Evolutionary conservation across 2,888 invertebrate species (phyloP).

Genomic region (Sarcophaga variegata): DNA sequence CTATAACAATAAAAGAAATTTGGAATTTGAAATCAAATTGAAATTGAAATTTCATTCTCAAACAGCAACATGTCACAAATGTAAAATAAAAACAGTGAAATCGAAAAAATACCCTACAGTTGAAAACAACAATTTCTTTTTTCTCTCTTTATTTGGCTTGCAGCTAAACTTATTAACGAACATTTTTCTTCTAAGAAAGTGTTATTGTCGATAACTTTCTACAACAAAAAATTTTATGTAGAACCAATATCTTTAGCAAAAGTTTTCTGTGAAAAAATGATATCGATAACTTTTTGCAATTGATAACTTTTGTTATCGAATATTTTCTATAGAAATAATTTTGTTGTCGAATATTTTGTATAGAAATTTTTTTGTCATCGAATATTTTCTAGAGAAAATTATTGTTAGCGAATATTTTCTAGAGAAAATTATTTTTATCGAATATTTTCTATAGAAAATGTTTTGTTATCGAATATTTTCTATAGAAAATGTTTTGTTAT

Average conservation of each 20-base stretch:
- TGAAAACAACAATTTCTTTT: background rate
- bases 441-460: too few relatives aligned
- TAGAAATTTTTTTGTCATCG: too few relatives aligned
- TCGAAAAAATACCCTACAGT: background rate
- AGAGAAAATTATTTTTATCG: background rate
- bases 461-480: too few relatives aligned
- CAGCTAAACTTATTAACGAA: too few relatives aligned
- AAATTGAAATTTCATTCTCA: conserved; percentile 7
- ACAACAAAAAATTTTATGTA: background rate
- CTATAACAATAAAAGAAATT: conserved; percentile 28
- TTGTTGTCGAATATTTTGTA: background rate
- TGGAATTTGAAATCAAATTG: conserved; percentile 33
- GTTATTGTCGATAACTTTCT: background rate
- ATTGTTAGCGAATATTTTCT: background rate
- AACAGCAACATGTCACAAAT: background rate
- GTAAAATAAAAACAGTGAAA: conserved; percentile 14
- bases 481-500: too few relatives aligned
- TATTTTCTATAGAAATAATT: background rate
- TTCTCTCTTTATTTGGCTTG: too few relatives aligned
- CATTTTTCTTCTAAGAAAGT: too few relatives aligned
- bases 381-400: too few relatives aligned
- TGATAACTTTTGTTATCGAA: background rate
- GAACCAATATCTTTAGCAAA: too few relatives aligned
- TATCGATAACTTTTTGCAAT: background rate
- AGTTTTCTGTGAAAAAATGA: too few relatives aligned